phyloP scores from a whole-genome alignment of 2,797 vertebrate genomes.

The Acanthopagrus latus region DNA sequence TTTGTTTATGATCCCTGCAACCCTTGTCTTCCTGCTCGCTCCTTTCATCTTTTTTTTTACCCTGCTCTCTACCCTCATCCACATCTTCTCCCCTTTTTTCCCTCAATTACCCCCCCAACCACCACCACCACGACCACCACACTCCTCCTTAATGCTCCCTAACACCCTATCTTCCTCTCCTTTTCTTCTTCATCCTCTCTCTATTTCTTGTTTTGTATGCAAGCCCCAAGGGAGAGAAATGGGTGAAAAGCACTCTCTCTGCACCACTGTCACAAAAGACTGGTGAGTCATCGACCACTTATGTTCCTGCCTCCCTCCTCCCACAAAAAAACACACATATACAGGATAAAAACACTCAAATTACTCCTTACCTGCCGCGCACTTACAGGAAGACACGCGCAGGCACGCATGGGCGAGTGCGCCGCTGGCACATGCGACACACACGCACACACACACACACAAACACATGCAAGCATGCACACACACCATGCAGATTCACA shows the following conservation, averaged over 20 bases:
- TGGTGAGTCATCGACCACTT: constrained; percentile 85
- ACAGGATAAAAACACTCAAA: constrained; percentile 72
- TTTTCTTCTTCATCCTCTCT: constrained; percentile 69
- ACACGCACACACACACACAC: constrained; percentile 5
- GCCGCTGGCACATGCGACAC: constrained; percentile 17
- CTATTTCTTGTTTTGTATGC: constrained; percentile 81
- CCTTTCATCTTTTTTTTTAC: constrained; percentile 72
- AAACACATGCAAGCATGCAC: background rate
- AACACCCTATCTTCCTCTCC: constrained; percentile 64
- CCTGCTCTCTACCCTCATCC: constrained; percentile 39
- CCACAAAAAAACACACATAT: constrained; percentile 71
- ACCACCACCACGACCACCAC: background rate
- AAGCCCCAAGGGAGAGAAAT: constrained; percentile 76
- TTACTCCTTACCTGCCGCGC: constrained; percentile 77
- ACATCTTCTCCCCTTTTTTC: constrained; percentile 55
- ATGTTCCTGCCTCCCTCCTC: constrained; percentile 80
- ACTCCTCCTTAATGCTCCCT: constrained; percentile 61
- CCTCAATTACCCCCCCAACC: constrained; percentile 62
- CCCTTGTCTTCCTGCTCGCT: constrained; percentile 59
- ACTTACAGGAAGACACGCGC: constrained; percentile 65
- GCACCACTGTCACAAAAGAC: constrained; percentile 85
- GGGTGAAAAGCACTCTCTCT: constrained; percentile 83
- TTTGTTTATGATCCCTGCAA: constrained; percentile 70
- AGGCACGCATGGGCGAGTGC: constrained; percentile 18
- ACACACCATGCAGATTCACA: background rate